Evolutionary conservation across 2,888 invertebrate species (phyloP), one percentile per base, ranked within the genome.

Genomic region (Phanerotoma sp.): DNA sequence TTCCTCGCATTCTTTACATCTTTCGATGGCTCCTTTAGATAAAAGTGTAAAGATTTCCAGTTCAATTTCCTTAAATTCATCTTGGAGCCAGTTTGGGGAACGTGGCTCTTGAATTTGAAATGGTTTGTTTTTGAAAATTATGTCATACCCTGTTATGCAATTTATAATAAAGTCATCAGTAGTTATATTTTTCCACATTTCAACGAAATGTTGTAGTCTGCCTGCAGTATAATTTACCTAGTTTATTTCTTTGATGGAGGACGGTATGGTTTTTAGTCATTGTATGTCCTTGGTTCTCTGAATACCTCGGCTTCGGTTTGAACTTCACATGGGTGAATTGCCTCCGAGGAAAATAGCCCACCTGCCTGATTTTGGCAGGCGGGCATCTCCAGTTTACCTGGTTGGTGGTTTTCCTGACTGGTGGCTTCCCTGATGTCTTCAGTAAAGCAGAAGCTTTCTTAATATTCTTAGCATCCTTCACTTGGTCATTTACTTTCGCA

Each of bases 391-490:
- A 16, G 3, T 48, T 54, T 2, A 49, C 50, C 50, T 54, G 57
- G 20, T 54, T 49, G 3, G 50, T 47, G 30, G 40, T 16, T 20
- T 54, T 54, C 1, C 41, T 48, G 22, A 52, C 56, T 3, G 47
- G 46, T 10, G 46, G 50, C 25, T 50, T 53, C 30, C 50, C 47
- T 6, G n/a, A 4, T 6, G 4, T n/a, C 38, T 46, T 55, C 46
- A 9, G 50, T 10, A 15, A 38, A 50, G 15, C 37, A 25, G 33
- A 53, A 45, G 45, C 53, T 21, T 15, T 57, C 30, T 49, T 41
- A 35, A 53, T 38, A 9, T 44, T 22, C 35, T 57, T 57, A 16
- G 32, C 45, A 25, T 57, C 57, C 38, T 57, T 50, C 15, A 57
- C 46, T 45, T 53, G 53, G 18, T 57, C 53, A 16, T 54, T 35